These are phyloP conservation scores for Tetrao urogallus DNA, from an alignment of 2,113 vertebrate genomes.

Conservation along the genomic window DNA sequence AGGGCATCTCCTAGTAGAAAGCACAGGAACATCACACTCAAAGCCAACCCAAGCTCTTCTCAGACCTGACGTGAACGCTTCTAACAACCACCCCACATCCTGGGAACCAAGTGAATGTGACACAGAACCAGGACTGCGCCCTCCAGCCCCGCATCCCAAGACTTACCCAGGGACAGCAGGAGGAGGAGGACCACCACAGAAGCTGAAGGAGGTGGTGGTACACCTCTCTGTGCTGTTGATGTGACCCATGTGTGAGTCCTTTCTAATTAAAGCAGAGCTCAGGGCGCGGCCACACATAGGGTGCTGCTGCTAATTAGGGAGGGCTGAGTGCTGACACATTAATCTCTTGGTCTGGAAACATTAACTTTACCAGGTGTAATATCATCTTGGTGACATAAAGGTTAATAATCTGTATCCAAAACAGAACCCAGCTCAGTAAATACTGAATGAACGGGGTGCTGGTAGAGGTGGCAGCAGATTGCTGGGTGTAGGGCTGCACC, in stretches of 20 bases:
- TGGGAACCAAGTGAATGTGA: not conserved
- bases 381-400: constrained; percentile 58
- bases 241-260: not conserved
- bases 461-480: not conserved
- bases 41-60: not conserved
- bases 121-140: not conserved
- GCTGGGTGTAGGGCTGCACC: not conserved
- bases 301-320: constrained; percentile 20
- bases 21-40: not conserved
- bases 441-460: not conserved
- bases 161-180: not conserved
- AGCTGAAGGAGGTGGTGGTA: not conserved
- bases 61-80: not conserved
- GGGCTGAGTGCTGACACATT: constrained; percentile 33
- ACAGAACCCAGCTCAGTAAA: constrained; percentile 35
- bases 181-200: not conserved
- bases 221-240: not conserved
- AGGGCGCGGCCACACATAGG: not conserved
- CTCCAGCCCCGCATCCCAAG: fast-evolving
- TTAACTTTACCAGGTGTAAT: constrained; percentile 62
- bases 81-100: not conserved
- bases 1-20: not conserved
- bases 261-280: constrained; percentile 7
- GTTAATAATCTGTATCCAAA: constrained; percentile 67
- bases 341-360: constrained; percentile 45